Percentiles rank a stretch among this genome's conserved stretches.
These are phyloP conservation scores for Micromesistius poutassou DNA, from an alignment of 2,797 vertebrate genomes.

Conservation along the genomic window DNA sequence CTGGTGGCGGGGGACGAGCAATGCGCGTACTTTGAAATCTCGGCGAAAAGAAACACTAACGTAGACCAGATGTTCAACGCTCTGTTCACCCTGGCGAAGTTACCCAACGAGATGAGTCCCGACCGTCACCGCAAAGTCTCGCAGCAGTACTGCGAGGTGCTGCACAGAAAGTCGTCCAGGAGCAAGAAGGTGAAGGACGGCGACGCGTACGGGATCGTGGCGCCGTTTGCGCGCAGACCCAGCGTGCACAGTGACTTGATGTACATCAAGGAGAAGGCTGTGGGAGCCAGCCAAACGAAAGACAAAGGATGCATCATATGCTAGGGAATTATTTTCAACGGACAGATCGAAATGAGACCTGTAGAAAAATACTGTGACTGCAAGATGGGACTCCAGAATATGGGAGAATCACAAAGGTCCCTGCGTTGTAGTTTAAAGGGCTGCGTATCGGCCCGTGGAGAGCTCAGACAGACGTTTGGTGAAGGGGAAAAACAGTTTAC, in stretches of 20 bases:
- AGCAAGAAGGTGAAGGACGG: constrained; percentile 81
- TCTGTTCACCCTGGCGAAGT: constrained; percentile 91
- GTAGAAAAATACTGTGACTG: no score
- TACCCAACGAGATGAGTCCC: constrained; percentile 96
- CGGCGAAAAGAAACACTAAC: constrained; percentile 93
- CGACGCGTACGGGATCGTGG: constrained; percentile 90
- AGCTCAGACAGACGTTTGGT: not conserved
- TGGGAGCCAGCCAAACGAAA: constrained; percentile 81
- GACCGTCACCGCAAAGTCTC: constrained; percentile 93
- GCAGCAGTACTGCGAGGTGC: constrained; percentile 88
- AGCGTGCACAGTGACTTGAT: constrained; percentile 98
- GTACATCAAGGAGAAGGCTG: constrained; percentile 93
- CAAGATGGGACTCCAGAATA: not conserved
- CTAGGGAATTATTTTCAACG: constrained; percentile 45
- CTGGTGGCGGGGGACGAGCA: constrained; percentile 81
- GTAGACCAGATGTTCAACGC: constrained; percentile 95
- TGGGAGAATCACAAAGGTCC: not conserved
- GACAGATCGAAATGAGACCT: not conserved
- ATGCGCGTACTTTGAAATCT: constrained; percentile 95
- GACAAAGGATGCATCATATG: constrained; percentile 92
- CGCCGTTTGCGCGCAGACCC: constrained; percentile 89
- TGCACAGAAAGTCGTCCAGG: constrained; percentile 85
- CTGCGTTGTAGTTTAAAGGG: no score
- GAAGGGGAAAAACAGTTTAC: constrained; percentile 54
- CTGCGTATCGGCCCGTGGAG: not conserved